phyloP scores from a whole-genome alignment of 1,140 invertebrate species.

The Psix sp. region DNA sequence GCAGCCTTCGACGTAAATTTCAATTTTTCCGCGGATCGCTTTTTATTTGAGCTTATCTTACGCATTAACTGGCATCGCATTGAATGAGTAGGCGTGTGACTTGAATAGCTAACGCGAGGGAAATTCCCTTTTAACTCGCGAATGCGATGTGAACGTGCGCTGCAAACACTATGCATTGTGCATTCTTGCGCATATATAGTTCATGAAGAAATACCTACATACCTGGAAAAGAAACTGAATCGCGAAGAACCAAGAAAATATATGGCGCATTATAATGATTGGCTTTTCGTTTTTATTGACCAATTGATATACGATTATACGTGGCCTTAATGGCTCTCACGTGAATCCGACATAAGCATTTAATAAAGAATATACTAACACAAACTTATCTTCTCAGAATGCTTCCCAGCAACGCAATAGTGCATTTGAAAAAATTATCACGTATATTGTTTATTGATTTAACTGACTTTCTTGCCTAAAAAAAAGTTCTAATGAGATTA shows the following conservation, averaged over 20 bases:
- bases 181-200: constrained; percentile 40
- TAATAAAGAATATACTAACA: too few species aligned
- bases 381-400: too few species aligned
- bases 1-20: constrained; percentile 22
- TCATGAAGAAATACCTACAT: constrained; percentile 48
- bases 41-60: constrained; percentile 24
- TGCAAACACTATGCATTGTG: constrained; percentile 22
- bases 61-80: constrained; percentile 44
- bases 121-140: constrained; percentile 51
- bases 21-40: constrained; percentile 19
- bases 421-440: too few species aligned
- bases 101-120: constrained; percentile 46
- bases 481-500: too few species aligned
- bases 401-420: too few species aligned
- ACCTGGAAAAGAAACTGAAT: constrained; percentile 48
- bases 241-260: constrained; percentile 20
- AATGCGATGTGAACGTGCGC: constrained; percentile 31
- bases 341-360: too few species aligned
- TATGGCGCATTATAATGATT: constrained; percentile 27
- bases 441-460: too few species aligned
- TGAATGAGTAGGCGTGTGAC: constrained; percentile 53
- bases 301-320: too few species aligned
- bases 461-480: too few species aligned
- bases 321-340: too few species aligned
- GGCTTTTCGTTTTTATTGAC: constrained; percentile 36